phyloP scores from a whole-genome alignment of 2,888 invertebrate genomes.

The Eupithecia inturbata region DNA sequence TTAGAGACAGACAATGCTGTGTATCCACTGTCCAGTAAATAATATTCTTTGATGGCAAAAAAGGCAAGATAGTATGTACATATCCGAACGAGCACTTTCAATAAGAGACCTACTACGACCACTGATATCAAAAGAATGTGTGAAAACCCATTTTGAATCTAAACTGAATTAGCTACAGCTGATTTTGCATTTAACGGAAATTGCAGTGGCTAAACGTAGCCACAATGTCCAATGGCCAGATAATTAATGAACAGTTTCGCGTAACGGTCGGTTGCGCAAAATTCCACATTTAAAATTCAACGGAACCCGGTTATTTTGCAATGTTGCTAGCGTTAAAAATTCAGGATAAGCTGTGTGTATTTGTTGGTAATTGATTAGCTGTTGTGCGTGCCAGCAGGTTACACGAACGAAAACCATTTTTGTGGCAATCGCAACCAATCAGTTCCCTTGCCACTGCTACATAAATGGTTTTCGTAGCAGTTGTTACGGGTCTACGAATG shows the following conservation, averaged over 20 bases:
- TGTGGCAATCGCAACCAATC: background rate
- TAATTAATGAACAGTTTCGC: conserved; percentile 56
- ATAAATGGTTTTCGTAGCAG: conserved; percentile 2
- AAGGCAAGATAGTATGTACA: background rate
- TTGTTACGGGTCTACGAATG: background rate
- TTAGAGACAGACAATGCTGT: background rate
- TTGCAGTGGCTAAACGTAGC: conserved; percentile 24
- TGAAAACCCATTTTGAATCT: conserved; percentile 6
- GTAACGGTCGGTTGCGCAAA: conserved; percentile 33
- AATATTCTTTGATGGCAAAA: background rate
- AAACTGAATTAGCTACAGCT: background rate
- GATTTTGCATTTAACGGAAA: conserved; percentile 16
- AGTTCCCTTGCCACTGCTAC: conserved; percentile 5
- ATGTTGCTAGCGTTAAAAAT: conserved; percentile 36
- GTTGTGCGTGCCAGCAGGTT: conserved; percentile 18
- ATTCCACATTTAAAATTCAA: conserved; percentile 54
- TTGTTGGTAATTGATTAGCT: conserved; percentile 30
- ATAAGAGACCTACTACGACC: background rate
- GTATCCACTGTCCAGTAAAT: background rate
- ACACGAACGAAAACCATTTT: conserved; percentile 15
- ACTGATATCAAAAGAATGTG: background rate
- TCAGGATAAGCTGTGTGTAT: conserved; percentile 30
- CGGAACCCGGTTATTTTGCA: conserved; percentile 25
- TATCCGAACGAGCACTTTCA: background rate
- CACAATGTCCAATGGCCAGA: conserved; percentile 47